A percentile compares a stretch with the other conserved stretches of the same genome.
Conservation (phyloP, 2,113 vertebrate genomes). For the Neolamprologus variostigma region DNA sequence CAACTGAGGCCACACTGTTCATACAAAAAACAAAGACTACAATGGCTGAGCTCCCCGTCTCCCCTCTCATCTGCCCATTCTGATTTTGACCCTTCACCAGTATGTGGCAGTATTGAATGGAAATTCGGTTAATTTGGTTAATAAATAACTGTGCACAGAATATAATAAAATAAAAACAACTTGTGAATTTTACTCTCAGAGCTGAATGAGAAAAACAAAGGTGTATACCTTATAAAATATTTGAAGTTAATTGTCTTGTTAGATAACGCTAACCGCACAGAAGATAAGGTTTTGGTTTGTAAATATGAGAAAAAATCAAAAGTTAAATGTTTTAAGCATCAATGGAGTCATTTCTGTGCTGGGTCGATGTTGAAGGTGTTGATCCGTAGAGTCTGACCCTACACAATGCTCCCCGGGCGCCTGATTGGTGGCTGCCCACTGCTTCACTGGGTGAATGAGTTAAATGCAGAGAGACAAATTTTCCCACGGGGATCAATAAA, state of each 20-base stretch:
- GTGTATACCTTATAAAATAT: background rate
- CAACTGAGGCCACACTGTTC: background rate
- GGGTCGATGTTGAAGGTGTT: background rate
- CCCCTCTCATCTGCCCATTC: background rate
- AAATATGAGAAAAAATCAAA: background rate
- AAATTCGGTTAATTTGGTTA: background rate
- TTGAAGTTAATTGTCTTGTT: background rate
- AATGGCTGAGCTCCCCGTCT: background rate
- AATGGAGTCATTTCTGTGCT: background rate
- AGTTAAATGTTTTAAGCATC: background rate
- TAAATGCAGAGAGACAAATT: background rate
- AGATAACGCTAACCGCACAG: background rate
- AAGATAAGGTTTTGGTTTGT: background rate
- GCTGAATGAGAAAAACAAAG: background rate
- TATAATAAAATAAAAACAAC: background rate
- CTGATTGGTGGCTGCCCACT: background rate
- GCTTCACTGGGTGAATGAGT: background rate
- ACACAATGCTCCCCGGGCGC: background rate
- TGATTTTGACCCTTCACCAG: background rate
- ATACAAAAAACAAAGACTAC: too few relatives aligned
- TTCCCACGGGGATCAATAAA: too few relatives aligned
- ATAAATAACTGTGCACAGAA: background rate
- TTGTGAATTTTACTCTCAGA: background rate
- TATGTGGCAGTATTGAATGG: background rate
- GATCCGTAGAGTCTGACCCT: background rate